Conservation (phyloP, 2,113 vertebrate genomes). For the Hyperoodon ampullatus region DNA sequence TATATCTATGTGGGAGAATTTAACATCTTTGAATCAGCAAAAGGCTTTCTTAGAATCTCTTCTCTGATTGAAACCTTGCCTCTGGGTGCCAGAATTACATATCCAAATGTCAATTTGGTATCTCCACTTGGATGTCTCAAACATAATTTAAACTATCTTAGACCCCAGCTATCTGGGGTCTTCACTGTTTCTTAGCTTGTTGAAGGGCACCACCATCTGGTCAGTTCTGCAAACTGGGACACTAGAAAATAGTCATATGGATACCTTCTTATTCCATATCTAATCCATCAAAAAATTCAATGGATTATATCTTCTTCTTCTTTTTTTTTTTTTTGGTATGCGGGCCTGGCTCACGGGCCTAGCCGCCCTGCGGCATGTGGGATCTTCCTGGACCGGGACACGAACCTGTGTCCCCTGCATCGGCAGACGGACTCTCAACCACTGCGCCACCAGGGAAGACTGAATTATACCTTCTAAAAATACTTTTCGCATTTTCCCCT, state of each 20-base stretch:
- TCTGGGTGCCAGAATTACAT: background rate
- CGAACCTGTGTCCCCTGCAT: no score
- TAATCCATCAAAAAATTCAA: background rate
- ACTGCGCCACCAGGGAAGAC: no score
- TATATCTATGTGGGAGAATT: background rate
- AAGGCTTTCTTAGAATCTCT: background rate
- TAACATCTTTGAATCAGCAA: background rate
- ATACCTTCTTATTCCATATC: background rate
- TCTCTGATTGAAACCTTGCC: background rate
- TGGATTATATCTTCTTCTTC: background rate
- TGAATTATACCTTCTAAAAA: background rate
- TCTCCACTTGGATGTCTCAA: background rate
- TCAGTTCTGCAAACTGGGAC: background rate
- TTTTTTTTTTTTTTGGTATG: no score
- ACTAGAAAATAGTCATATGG: background rate
- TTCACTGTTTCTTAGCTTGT: background rate
- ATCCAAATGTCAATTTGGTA: background rate
- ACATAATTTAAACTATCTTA: background rate
- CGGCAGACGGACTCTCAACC: no score
- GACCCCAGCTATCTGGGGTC: background rate
- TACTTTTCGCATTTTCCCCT: background rate
- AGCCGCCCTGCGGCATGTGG: no score
- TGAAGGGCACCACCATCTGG: conserved; percentile 44
- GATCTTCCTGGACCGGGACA: no score
- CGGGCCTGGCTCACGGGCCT: no score